Base-by-base conservation (phyloP, 2,797 vertebrate genomes). In the Parauchenoglanis ngamensis region DNA sequence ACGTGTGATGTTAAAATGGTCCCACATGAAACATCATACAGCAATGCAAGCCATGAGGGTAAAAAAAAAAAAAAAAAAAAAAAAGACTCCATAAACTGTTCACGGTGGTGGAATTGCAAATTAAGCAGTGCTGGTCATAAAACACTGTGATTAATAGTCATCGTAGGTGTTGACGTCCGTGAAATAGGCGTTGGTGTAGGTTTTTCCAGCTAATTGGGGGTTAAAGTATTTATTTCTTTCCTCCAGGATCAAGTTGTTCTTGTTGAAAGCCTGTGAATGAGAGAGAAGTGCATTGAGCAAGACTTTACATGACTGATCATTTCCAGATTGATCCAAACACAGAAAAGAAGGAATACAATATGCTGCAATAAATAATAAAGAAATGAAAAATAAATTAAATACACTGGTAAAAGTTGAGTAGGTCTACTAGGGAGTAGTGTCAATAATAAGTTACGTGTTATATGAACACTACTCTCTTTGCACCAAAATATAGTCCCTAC, bases 151-250 rank as follows among this genome's bases (percentile, higher is more conserved):
- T 96, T 97, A 99, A 96, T 98, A 99, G 91, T 99, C 98, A 85
- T 99, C 98, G 13, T 99, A 99, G 93, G 97, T 97, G 94, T 99
- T 99, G 95, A 99, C 97, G 95, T 99, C 98, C 88, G 97, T 97
- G 94, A 99, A 99, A 96, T 98, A 99, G 93, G 98, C 95, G 3
- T 99, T 99, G 92, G 98, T 99, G 89, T 99, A 99, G 87, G 97
- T 98, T 95, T 99, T 99, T 94, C 97, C 96, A 78, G 97, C 95
- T 86, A 98, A 97, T 92, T 99, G 98, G 11, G 98, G 98, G 93
- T 98, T 98, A 96, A 98, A 99, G 94, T 99, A 99, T 91, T 98
- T 99, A 94, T 99, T 99, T 94, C 98, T 96, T 93, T 99, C 98
- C 93, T 99, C 98, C 93, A 99, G 94, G 92, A 99, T 97, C 95